Conservation (phyloP, 2,797 vertebrate genomes). For the Nasua narica region DNA sequence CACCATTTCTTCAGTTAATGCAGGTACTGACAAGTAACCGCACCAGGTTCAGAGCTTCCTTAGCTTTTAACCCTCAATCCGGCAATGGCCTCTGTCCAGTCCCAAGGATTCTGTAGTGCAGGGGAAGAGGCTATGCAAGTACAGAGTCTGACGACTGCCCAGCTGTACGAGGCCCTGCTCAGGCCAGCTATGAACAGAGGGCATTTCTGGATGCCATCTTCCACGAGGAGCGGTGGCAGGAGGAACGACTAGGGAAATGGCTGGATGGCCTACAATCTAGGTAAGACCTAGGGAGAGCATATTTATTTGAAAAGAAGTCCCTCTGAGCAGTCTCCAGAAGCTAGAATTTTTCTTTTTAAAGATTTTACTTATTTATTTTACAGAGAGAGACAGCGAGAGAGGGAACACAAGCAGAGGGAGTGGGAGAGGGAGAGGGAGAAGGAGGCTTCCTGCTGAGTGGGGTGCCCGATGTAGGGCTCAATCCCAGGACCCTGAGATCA, state of each 20-base stretch:
- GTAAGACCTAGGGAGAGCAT: background rate
- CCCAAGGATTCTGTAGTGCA: background rate
- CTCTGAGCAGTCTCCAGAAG: background rate
- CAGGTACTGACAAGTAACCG: background rate
- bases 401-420: no score
- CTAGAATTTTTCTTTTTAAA: background rate
- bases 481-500: no score
- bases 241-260: background rate
- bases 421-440: no score
- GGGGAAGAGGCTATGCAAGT: background rate
- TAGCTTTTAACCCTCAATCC: background rate
- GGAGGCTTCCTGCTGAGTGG: no score
- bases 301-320: background rate
- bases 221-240: background rate
- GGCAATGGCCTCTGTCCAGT: background rate
- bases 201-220: background rate
- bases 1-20: background rate
- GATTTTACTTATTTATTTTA: no score
- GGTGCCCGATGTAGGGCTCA: no score
- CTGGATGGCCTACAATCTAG: background rate
- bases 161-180: background rate
- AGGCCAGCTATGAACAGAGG: background rate
- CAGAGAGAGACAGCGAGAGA: no score
- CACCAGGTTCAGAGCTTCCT: background rate
- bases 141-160: background rate